phyloP scores from a whole-genome alignment of 1,140 invertebrate genomes.

The Bombus waltoni region DNA sequence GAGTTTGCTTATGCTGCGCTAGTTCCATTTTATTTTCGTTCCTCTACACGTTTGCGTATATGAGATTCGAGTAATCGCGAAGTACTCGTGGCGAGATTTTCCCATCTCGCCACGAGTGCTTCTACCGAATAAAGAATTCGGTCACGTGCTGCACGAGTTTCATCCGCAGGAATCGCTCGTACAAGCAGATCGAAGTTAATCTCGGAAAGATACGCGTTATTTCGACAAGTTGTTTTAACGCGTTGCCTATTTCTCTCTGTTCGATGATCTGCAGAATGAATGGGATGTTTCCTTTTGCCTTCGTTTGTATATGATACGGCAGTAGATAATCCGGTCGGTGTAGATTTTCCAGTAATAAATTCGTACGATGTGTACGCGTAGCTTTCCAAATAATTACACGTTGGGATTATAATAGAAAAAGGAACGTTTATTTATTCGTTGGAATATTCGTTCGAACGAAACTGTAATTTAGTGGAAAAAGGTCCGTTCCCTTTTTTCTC shows the following conservation, averaged over 20 bases:
- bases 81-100: too few species aligned
- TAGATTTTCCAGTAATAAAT: neutral
- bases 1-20: slow-evolving; percentile 15
- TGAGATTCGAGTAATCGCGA: neutral
- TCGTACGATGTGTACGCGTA: neutral
- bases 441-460: neutral
- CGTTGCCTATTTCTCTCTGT: neutral
- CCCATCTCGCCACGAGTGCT: too few species aligned
- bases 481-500: neutral
- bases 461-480: neutral
- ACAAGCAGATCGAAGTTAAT: neutral
- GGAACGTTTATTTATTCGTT: neutral
- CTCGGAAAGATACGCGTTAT: neutral
- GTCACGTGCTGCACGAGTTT: too few species aligned
- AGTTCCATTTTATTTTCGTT: neutral
- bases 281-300: neutral
- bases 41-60: too few species aligned
- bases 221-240: neutral
- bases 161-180: too few species aligned
- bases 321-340: neutral
- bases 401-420: neutral
- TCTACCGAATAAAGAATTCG: too few species aligned
- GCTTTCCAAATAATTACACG: neutral
- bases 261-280: neutral
- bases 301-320: neutral